Conservation (phyloP, 1,140 invertebrate genomes). For the Teleopsis dalmanni region DNA sequence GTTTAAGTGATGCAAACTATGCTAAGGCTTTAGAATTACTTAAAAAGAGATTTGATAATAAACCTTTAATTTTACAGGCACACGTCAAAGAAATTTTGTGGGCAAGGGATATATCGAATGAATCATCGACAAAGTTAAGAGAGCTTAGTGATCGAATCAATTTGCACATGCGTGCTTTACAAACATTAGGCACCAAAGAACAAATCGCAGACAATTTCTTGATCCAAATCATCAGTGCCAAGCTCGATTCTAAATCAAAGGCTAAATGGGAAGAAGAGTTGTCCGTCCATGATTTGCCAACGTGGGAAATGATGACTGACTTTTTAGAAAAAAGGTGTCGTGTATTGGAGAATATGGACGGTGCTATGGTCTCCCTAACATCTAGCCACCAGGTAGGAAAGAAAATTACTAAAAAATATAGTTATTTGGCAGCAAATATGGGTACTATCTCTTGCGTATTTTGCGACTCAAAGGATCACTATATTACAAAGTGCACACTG, state of each 20-base stretch:
- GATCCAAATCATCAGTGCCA: neutral
- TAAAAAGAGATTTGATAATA: slow-evolving; percentile 8
- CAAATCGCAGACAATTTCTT: slow-evolving; percentile 1
- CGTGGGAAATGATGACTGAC: neutral
- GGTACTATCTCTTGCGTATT: too few relatives aligned
- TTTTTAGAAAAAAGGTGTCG: slow-evolving; percentile 4
- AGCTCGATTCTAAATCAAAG: neutral
- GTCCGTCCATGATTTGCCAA: neutral
- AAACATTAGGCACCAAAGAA: neutral
- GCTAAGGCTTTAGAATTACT: slow-evolving; percentile 1
- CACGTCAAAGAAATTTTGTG: slow-evolving; percentile 6
- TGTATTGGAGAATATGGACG: too few relatives aligned
- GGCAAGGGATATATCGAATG: neutral
- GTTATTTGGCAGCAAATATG: too few relatives aligned
- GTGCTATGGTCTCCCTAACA: too few relatives aligned
- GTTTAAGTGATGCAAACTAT: slow-evolving; percentile 6
- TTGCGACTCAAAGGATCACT: too few relatives aligned
- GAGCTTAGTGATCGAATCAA: slow-evolving; percentile 3
- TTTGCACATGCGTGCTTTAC: neutral
- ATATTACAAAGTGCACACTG: too few relatives aligned
- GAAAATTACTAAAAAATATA: too few relatives aligned
- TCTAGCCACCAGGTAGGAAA: too few relatives aligned
- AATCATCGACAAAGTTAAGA: neutral
- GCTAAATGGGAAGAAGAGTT: slow-evolving; percentile 4
- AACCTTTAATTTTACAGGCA: slow-evolving; percentile 8